Conservation (phyloP, 2,797 vertebrate species). For the Huso huso region DNA sequence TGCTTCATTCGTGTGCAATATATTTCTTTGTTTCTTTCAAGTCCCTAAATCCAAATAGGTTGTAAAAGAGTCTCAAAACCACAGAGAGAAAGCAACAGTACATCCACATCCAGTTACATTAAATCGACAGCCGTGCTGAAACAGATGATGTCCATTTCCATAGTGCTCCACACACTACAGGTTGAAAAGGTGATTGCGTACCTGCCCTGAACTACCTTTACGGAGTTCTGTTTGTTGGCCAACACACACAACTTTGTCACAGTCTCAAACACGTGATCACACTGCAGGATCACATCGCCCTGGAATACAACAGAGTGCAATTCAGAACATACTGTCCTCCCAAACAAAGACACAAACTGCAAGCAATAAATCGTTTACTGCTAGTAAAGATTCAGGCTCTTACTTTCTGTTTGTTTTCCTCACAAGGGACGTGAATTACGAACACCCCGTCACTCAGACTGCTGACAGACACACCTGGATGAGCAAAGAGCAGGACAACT, state of each 20-base stretch:
- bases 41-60: not conserved
- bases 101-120: too few relatives aligned
- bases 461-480: slow-evolving; percentile 83
- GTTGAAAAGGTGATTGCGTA: slow-evolving; percentile 38
- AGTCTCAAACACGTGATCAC: slow-evolving; percentile 75
- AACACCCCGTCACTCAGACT: slow-evolving; percentile 73
- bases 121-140: too few relatives aligned
- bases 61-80: slow-evolving; percentile 8
- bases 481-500: too few relatives aligned
- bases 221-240: slow-evolving; percentile 63
- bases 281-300: slow-evolving; percentile 82
- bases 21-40: too few relatives aligned
- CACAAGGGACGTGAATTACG: slow-evolving; percentile 74
- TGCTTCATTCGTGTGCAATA: not conserved
- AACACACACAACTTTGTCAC: slow-evolving; percentile 76
- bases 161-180: too few relatives aligned
- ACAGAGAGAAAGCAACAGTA: too few relatives aligned
- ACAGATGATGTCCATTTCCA: too few relatives aligned
- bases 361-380: too few relatives aligned
- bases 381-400: not conserved
- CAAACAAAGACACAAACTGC: too few relatives aligned
- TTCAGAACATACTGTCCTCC: not conserved
- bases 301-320: slow-evolving; percentile 31
- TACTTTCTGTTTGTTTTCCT: slow-evolving; percentile 84
- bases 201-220: slow-evolving; percentile 79